phyloP scores from a whole-genome alignment of 2,888 invertebrate genomes.

The Hemistola chrysoprasaria region DNA sequence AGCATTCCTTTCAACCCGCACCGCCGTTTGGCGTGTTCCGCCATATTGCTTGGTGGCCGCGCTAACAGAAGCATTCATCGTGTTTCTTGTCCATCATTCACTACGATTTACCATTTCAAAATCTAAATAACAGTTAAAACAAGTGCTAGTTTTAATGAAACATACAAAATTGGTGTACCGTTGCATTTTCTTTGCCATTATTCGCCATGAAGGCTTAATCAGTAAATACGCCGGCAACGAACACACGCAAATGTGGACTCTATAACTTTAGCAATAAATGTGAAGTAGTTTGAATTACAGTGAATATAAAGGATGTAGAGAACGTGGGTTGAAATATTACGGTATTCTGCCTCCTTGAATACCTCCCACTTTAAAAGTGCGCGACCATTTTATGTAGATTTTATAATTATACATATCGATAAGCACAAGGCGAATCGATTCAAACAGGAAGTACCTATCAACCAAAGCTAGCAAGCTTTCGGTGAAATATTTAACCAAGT shows the following conservation, averaged over 20 bases:
- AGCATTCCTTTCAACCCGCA: no score
- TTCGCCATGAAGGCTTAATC: constrained; percentile 33
- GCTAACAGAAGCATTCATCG: no score
- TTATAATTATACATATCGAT: no score
- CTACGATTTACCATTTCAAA: no score
- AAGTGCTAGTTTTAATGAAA: constrained; percentile 40
- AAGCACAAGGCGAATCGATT: not conserved
- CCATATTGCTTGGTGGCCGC: no score
- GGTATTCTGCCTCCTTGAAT: constrained; percentile 3
- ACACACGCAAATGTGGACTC: constrained; percentile 1
- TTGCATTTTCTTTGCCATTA: constrained; percentile 42
- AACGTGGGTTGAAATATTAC: constrained; percentile 15
- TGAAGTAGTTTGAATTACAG: constrained; percentile 4
- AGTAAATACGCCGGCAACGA: constrained; percentile 10
- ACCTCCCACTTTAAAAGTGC: no score
- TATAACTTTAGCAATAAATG: not conserved
- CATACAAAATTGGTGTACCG: constrained; percentile 35
- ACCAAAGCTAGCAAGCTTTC: not conserved
- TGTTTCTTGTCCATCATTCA: no score
- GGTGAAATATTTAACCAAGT: constrained; percentile 2
- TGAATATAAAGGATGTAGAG: constrained; percentile 9
- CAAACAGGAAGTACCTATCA: not conserved
- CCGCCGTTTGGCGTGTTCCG: no score
- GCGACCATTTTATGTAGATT: no score
- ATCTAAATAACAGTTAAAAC: constrained; percentile 14